These are phyloP conservation scores for Solenodon paradoxus DNA, from an alignment of 2,113 vertebrate genomes.

Conservation along the genomic window DNA sequence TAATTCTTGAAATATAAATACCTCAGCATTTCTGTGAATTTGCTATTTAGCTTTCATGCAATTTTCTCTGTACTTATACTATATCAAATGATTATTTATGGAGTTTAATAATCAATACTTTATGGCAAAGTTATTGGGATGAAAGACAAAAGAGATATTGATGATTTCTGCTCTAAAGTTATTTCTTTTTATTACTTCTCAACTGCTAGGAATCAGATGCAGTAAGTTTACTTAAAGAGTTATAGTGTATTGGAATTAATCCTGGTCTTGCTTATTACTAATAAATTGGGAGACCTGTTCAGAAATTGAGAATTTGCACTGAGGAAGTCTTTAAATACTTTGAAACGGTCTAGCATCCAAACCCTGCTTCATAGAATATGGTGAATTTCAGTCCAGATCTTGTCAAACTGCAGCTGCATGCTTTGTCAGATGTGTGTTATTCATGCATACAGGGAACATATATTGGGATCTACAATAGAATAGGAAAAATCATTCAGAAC, in stretches of 20 bases:
- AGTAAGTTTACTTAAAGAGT: neutral
- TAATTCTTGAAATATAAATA: neutral
- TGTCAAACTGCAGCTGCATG: too few species aligned
- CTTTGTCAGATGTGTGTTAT: accelerated
- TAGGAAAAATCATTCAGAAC: neutral
- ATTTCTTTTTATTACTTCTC: neutral
- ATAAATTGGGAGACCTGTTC: neutral
- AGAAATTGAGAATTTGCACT: accelerated
- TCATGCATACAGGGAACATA: accelerated
- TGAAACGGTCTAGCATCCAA: accelerated
- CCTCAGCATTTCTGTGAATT: neutral
- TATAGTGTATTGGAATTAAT: accelerated
- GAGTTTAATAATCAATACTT: neutral
- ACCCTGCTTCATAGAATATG: neutral
- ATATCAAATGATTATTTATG: neutral
- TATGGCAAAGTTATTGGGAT: neutral
- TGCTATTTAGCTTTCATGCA: neutral
- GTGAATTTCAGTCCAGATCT: neutral
- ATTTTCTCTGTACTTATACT: neutral
- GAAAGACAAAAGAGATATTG: neutral
- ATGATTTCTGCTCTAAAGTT: neutral
- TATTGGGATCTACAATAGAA: neutral
- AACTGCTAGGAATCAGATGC: neutral
- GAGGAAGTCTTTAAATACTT: neutral
- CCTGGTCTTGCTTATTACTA: neutral